Percentiles rank a stretch among this genome's conserved stretches.
Evolutionary conservation across 2,113 vertebrate species (phyloP).

Genomic region (Delphinus delphis): DNA sequence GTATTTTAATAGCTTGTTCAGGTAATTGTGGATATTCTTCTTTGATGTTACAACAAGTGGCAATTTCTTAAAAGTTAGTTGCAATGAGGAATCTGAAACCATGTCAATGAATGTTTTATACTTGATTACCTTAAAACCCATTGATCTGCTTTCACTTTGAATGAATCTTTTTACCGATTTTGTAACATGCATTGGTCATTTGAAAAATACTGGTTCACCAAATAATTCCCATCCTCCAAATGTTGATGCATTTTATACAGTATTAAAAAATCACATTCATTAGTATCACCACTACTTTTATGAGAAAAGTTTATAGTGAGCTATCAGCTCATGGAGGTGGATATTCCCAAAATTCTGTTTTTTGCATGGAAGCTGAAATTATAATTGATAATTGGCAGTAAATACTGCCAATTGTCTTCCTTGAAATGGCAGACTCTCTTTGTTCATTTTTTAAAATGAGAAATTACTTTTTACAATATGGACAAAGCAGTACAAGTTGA

Average conservation of each 20-base stretch:
- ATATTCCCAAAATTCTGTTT: neutral
- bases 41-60: neutral
- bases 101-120: constrained; percentile 13
- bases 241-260: neutral
- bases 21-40: neutral
- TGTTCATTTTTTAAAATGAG: neutral
- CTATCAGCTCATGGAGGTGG: neutral
- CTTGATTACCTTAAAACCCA: neutral
- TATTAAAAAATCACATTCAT: constrained; percentile 10
- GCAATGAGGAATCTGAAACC: neutral
- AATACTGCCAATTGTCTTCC: neutral
- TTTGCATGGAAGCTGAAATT: neutral
- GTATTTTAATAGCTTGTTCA: neutral
- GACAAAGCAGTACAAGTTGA: neutral
- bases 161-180: neutral
- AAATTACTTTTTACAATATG: neutral
- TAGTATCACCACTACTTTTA: neutral
- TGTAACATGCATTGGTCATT: neutral
- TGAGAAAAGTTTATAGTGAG: neutral
- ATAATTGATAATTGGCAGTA: neutral
- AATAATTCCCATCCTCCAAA: neutral
- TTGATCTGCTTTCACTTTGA: neutral
- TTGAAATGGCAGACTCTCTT: neutral
- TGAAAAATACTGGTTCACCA: constrained; percentile 7
- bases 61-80: neutral